These are phyloP conservation scores for Drosophila suboccidentalis DNA, from an alignment of 2,888 invertebrate species.

Conservation along the genomic window DNA sequence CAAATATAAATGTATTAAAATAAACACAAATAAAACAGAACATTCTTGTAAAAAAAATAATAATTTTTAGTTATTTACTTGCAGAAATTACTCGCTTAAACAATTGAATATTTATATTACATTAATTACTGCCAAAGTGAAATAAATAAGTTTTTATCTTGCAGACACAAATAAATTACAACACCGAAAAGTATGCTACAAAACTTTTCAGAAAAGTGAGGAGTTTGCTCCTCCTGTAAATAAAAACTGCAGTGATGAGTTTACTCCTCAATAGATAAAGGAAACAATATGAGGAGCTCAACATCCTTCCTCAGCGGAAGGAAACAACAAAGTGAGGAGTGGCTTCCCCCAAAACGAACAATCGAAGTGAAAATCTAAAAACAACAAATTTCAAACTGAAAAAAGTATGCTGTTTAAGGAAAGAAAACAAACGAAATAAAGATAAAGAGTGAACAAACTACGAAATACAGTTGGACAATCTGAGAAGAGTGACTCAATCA, in stretches of 20 bases:
- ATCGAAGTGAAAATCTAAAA: neutral
- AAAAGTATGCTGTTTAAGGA: neutral
- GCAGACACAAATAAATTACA: neutral
- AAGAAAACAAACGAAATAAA: neutral
- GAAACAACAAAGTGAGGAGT: neutral
- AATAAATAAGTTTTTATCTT: neutral
- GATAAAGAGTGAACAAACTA: neutral
- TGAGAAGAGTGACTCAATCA: constrained; percentile 45
- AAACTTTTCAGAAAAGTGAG: constrained; percentile 6
- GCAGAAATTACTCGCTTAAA: neutral
- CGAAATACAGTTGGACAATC: constrained; percentile 17
- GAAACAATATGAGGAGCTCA: neutral
- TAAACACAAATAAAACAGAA: neutral
- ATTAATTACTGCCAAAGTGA: neutral
- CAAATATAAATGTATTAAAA: neutral
- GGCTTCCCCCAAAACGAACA: neutral
- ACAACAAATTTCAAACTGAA: neutral
- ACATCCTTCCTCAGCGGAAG: constrained; percentile 6
- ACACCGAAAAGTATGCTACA: constrained; percentile 29
- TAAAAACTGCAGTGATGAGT: neutral
- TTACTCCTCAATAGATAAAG: constrained; percentile 1
- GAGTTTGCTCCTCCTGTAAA: neutral
- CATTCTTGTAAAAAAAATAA: neutral
- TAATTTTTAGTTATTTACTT: neutral
- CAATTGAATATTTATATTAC: neutral